Evolutionary conservation across 2,113 vertebrate species (phyloP).

Genomic region (Erythrocercus mccallii): DNA sequence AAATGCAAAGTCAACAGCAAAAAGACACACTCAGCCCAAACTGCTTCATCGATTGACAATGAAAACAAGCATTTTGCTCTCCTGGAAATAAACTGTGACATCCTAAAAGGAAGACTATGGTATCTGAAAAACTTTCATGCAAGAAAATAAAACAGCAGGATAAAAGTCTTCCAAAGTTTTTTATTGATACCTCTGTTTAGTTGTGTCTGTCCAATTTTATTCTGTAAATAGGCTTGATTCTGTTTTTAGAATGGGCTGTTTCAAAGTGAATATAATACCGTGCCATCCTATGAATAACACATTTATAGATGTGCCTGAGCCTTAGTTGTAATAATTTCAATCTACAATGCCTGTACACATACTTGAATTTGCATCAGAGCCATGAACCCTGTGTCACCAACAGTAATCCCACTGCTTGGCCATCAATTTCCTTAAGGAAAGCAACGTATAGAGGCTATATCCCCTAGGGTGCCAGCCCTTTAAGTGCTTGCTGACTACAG

Average conservation of each 20-base stretch:
- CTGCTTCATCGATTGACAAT: background rate
- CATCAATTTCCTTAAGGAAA: background rate
- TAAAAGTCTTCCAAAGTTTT: background rate
- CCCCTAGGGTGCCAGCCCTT: background rate
- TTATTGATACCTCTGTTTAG: background rate
- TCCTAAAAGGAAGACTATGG: background rate
- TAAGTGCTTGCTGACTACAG: background rate
- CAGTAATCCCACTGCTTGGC: background rate
- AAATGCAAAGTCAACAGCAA: background rate
- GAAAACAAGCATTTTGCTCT: background rate
- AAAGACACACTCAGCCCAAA: background rate
- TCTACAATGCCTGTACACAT: background rate
- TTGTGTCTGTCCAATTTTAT: background rate
- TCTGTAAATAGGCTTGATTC: background rate
- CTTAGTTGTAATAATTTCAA: background rate
- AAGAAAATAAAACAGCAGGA: background rate
- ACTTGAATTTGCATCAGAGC: background rate
- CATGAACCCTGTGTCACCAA: background rate
- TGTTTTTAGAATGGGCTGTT: background rate
- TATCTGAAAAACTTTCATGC: background rate
- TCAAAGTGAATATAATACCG: background rate
- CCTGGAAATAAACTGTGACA: background rate
- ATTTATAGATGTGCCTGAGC: background rate
- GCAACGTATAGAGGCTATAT: accelerated
- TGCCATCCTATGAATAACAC: background rate